Percentiles rank a stretch among this genome's conserved stretches.
Conservation (phyloP, 2,888 invertebrate genomes). For the Melipona bicolor region DNA sequence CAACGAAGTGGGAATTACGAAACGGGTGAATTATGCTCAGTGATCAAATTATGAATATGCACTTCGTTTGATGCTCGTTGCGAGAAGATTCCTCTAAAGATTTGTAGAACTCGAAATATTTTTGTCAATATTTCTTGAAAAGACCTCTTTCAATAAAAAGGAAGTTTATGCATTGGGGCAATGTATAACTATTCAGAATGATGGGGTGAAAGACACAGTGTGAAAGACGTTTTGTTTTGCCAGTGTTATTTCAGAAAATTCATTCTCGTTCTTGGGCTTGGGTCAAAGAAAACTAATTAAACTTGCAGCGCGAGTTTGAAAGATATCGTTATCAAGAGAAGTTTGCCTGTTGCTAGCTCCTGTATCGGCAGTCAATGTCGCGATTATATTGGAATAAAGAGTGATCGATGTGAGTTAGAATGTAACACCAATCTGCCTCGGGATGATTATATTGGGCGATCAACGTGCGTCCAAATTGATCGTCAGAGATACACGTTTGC, state of each 20-base stretch:
- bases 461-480: too few species aligned
- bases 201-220: neutral
- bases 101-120: conserved; percentile 23
- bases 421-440: too few species aligned
- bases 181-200: neutral
- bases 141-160: neutral
- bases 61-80: conserved; percentile 45
- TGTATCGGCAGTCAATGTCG: neutral
- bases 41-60: conserved; percentile 67
- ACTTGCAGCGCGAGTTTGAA: neutral
- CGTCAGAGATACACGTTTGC: too few species aligned
- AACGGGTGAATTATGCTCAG: too few species aligned
- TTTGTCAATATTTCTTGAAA: neutral
- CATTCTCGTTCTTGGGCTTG: neutral
- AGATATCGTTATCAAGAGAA: neutral
- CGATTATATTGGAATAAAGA: neutral
- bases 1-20: too few species aligned
- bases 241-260: neutral
- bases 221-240: neutral
- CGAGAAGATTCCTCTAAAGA: conserved; percentile 32
- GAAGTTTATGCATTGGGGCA: neutral
- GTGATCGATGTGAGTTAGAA: neutral
- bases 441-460: too few species aligned
- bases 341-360: neutral
- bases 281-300: conserved; percentile 11